These are phyloP conservation scores for Lasaia peninsularis DNA, from an alignment of 1,140 invertebrate species.

Conservation along the genomic window DNA sequence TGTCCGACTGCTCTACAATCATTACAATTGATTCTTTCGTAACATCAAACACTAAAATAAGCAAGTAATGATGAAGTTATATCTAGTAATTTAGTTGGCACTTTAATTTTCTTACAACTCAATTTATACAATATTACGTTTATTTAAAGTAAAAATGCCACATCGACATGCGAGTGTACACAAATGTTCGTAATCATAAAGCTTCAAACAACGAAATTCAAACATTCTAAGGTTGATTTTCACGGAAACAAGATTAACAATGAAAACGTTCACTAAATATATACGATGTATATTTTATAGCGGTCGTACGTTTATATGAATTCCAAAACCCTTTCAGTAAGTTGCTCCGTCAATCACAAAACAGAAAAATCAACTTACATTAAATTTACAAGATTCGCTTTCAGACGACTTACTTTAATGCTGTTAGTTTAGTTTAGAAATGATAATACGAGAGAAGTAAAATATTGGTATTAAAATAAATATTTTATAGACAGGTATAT, in stretches of 20 bases:
- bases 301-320: conserved; percentile 29
- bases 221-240: background rate
- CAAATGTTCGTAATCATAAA: conserved; percentile 5
- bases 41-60: no score
- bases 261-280: background rate
- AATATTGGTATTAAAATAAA: conserved; percentile 12
- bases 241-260: background rate
- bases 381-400: conserved; percentile 6
- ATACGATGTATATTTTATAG: background rate
- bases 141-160: conserved; percentile 13
- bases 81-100: background rate
- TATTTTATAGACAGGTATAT: conserved; percentile 5
- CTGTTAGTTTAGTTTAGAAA: background rate
- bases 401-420: background rate
- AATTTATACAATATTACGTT: conserved; percentile 1
- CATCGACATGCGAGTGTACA: conserved; percentile 12
- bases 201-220: conserved; percentile 1
- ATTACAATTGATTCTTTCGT: no score
- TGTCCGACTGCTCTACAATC: no score
- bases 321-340: conserved; percentile 29
- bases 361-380: background rate
- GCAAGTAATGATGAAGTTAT: background rate
- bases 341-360: conserved; percentile 13
- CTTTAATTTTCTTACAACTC: background rate
- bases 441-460: conserved; percentile 3